Evolutionary conservation across 2,888 invertebrate species (phyloP).

Genomic region (Drosophila bunnanda): DNA sequence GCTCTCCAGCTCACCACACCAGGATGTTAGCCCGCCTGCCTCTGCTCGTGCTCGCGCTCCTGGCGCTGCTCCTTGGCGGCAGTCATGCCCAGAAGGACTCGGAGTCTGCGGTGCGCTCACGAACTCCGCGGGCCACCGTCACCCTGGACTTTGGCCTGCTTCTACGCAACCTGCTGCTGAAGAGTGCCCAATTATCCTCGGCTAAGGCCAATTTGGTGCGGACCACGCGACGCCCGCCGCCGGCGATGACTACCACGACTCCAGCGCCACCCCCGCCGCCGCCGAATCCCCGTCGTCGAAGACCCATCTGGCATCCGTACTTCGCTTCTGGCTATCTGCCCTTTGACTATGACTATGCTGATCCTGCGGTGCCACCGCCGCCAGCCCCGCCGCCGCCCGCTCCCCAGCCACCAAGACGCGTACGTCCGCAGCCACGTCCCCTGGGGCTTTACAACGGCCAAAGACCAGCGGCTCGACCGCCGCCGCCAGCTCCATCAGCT

Average conservation of each 20-base stretch:
- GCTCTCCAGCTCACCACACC: slow-evolving; percentile 38
- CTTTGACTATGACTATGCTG: slow-evolving; percentile 60
- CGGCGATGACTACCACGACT: slow-evolving; percentile 27
- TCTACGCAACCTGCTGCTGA: slow-evolving; percentile 74
- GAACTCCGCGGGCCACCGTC: slow-evolving; percentile 62
- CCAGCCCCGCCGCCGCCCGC: slow-evolving; percentile 14
- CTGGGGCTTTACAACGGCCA: slow-evolving; percentile 2
- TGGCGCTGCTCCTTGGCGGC: slow-evolving; percentile 37
- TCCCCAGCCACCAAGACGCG: slow-evolving; percentile 36
- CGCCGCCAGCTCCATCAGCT: slow-evolving; percentile 10
- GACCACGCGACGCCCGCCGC: slow-evolving; percentile 29
- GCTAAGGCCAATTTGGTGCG: slow-evolving; percentile 61
- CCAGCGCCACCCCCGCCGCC: slow-evolving; percentile 31
- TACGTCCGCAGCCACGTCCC: slow-evolving; percentile 24
- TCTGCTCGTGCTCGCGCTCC: slow-evolving; percentile 11
- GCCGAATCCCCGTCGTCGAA: slow-evolving; percentile 15
- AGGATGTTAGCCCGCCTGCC: slow-evolving; percentile 30
- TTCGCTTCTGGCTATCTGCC: slow-evolving; percentile 55
- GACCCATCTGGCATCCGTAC: slow-evolving; percentile 57
- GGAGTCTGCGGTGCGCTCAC: background rate
- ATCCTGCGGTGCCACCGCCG: slow-evolving; percentile 20
- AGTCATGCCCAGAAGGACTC: slow-evolving; percentile 16
- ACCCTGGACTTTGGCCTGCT: slow-evolving; percentile 74
- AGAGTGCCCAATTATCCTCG: slow-evolving; percentile 75
- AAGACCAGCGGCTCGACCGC: slow-evolving; percentile 1